These are phyloP conservation scores for Excalfactoria chinensis DNA, from an alignment of 2,113 vertebrate species.

Conservation along the genomic window DNA sequence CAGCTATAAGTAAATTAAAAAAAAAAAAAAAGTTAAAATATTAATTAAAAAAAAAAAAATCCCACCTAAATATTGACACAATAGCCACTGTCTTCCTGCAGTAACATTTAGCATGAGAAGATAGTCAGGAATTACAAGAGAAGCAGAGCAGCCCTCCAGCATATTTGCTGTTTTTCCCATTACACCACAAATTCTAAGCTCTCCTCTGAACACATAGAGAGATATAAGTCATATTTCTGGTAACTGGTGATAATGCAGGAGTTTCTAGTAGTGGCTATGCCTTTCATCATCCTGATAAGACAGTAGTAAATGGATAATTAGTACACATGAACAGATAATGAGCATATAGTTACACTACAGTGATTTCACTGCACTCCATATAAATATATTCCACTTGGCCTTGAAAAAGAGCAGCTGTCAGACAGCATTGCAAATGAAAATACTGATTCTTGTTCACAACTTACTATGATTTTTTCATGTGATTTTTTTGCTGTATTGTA, in stretches of 20 bases:
- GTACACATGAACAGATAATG: background rate
- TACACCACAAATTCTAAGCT: background rate
- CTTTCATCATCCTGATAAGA: background rate
- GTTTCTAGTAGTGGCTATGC: background rate
- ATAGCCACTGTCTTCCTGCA: background rate
- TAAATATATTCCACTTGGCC: rapidly evolving
- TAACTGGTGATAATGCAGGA: rapidly evolving
- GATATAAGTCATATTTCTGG: background rate
- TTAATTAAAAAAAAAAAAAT: background rate
- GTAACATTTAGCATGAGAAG: background rate
- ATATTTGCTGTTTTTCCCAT: background rate
- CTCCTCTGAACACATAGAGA: background rate
- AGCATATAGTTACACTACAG: background rate
- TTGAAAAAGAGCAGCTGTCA: background rate
- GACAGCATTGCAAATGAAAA: background rate
- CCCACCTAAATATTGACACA: background rate
- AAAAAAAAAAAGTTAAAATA: background rate
- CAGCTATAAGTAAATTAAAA: background rate
- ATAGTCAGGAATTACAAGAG: background rate
- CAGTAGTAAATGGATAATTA: background rate
- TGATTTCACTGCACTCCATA: background rate
- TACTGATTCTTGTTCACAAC: background rate
- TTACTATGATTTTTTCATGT: background rate
- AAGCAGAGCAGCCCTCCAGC: background rate
- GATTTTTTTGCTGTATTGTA: background rate